Base-by-base conservation (phyloP, 2,888 invertebrate genomes). In the Alloscopus bannaensis region DNA sequence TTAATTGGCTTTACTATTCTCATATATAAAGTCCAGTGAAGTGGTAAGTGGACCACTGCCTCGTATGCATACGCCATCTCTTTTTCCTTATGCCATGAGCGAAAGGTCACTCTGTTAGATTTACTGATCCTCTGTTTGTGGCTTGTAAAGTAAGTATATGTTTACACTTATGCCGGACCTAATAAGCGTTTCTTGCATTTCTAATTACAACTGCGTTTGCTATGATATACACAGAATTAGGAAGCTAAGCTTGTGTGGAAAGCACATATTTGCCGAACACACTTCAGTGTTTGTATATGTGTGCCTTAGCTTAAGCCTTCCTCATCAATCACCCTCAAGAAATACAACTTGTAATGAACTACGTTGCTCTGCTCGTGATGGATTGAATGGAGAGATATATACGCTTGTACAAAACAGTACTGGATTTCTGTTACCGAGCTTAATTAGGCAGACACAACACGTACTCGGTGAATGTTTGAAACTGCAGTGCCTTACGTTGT, bases 321-420 rank as follows among this genome's bases (percentile, higher is more conserved):
- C 28, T 62, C 62, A 62, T 62, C 62, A 62, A 62, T 62, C 62
- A 62, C 40, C 40, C 8, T 26, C 55, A 55, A 24, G 16, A 55
- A 4, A 8, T 26, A 24, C 18, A 66, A 8, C 3, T 45, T 47
- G 18, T 65, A 66, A 66, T 24, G 50, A 47, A 45, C 24, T 13
- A 2, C 18, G 18, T 13, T 24, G 4, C 52, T 3, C 55, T 55
- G 55, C 4, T 55, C 1, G 55, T 55, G 55, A 55, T 26, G 55
- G 28, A 55, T 55, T 55, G 55, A 26, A 28, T 8, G 36, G 8
- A 8, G 36, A 36, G 36, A 36, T n/a, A n/a, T n/a, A n/a, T n/a
- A 36, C 36, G 36, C 36, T 36, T 36, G 6, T 36, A 36, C 13
- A 13, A 36, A 8, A 36, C 13, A 36, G 36, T 13, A 13, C 36